These are phyloP conservation scores for Aplodontia rufa DNA, from an alignment of 2,113 vertebrate species.

Conservation along the genomic window DNA sequence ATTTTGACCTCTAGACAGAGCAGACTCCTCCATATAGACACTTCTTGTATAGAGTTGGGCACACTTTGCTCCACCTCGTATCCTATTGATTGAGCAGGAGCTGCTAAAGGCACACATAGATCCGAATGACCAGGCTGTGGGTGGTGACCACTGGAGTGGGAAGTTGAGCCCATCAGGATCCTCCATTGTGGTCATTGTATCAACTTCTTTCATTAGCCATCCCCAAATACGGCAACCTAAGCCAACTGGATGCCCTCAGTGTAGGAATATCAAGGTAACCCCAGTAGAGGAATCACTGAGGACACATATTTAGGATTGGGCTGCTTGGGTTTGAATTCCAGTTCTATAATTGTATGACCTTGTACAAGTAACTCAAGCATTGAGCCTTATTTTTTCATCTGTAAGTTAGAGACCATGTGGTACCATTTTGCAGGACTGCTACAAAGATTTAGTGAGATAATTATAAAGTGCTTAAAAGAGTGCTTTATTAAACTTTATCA, in stretches of 20 bases:
- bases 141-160: neutral
- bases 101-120: neutral
- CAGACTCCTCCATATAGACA: neutral
- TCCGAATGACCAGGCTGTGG: too few relatives aligned
- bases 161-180: neutral
- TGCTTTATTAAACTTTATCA: neutral
- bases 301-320: neutral
- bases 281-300: neutral
- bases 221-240: rapidly evolving
- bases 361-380: neutral
- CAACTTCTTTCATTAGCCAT: too few relatives aligned
- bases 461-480: neutral
- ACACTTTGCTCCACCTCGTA: rapidly evolving
- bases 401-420: too few relatives aligned
- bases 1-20: neutral
- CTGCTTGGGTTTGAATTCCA: neutral
- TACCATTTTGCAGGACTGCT: neutral
- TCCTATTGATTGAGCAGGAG: neutral
- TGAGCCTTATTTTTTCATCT: neutral
- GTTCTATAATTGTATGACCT: neutral
- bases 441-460: neutral
- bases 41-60: neutral
- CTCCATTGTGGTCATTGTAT: too few relatives aligned
- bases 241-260: neutral
- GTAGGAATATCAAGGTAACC: neutral